Base-by-base conservation (phyloP, 2,888 invertebrate genomes). In the Halictus ligatus region DNA sequence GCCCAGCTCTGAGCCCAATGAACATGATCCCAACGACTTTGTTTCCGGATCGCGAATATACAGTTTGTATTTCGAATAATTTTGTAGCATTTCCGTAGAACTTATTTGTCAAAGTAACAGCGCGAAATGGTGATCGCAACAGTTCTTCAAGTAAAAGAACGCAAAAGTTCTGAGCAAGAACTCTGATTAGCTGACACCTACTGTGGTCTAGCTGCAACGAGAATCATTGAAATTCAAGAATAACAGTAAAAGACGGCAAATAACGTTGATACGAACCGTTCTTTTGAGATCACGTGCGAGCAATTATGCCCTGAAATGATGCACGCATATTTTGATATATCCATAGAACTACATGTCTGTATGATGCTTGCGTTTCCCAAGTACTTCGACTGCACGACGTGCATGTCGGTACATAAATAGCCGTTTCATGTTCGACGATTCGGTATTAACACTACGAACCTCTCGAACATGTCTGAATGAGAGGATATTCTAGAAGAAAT, bases 341-440 rank as follows among this genome's bases (percentile, higher is more conserved):
- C 43, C 40, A 10, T 40, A 40, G 21, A 35, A 40, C 40, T 80
- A 85, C 77, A 50, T 85, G 83, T 89, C 88, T 83, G 89, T 83
- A 78, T 54, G 77, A 71, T 78, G 75, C 71, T 58, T 75, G 67
- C 72, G 75, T 76, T 76, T 76, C 80, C 60, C 50, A 29, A 75
- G 58, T 75, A 50, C 69, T 58, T 75, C 13, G 46, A 73, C 13
- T 64, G 54, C 78, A 83, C 50, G n/a, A 71, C 13, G 35, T 83
- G 75, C 72, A 60, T 40, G 29, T 75, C 35, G 78, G 71, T 78
- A 83, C 50, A 64, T 10, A 78, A 8, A 4, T 75, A 72, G 29
- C 29, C 67, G 71, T 29, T 64, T 78, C 25, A 25, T 54, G 67
- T 25, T 83, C 64, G 77, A n/a, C 25, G 25, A 77, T 29, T 29